Conservation (phyloP, 2,797 vertebrate species). For the Brachymystax lenok region DNA sequence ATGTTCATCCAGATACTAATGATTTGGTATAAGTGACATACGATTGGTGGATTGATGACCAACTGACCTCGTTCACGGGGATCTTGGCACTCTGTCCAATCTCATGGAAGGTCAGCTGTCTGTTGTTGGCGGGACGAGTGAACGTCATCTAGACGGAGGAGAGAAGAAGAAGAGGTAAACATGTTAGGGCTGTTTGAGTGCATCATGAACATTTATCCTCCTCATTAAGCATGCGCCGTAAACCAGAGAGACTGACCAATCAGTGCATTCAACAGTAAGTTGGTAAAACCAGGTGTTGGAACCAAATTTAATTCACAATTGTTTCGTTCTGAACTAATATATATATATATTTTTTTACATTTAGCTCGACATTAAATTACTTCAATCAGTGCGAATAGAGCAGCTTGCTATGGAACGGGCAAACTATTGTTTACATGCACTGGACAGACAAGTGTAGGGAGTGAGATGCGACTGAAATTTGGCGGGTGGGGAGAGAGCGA, state of each 20-base stretch:
- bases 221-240: neutral
- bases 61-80: conserved; percentile 87
- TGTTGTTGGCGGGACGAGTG: conserved; percentile 94
- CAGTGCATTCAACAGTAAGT: neutral
- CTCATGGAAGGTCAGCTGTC: conserved; percentile 95
- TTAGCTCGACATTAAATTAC: no score
- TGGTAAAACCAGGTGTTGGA: neutral
- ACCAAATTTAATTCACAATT: no score
- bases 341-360: no score
- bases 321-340: no score
- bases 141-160: conserved; percentile 89
- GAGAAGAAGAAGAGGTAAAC: neutral
- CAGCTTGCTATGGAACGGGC: no score
- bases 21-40: neutral
- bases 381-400: no score
- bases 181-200: neutral
- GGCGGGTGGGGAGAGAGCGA: no score
- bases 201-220: neutral
- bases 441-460: no score
- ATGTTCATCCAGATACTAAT: neutral
- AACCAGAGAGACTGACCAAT: neutral
- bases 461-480: no score
- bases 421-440: no score
- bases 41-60: neutral
- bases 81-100: conserved; percentile 92